Evolutionary conservation across 2,797 vertebrate genomes (phyloP), one percentile per base, ranked within the genome.

Genomic region (Onychomys arenicola): DNA sequence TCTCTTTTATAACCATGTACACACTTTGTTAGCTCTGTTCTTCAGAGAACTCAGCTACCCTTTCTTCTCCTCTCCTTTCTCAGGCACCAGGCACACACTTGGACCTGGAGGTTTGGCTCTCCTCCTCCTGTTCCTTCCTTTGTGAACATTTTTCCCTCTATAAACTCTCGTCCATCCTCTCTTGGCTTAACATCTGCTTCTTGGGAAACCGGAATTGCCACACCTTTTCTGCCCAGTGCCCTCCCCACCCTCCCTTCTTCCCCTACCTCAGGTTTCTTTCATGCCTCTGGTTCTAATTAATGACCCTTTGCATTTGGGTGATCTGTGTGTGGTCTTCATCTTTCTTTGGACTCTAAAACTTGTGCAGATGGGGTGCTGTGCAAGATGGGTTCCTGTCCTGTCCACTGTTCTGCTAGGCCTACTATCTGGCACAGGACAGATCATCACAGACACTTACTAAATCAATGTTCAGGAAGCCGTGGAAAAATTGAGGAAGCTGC

Each of bases 1-100:
- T 25, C 63, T 52, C 23, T 46, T 52, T 55, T 14, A 40, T 80
- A 37, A 52, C 6, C 19, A 32, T 2, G n/a, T 13, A 65, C 32
- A 19, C 7, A 52, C 27, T 1, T n/a, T 37, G 27, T 52, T 80
- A 52, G 75, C 10, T 78, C 23, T 21, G 23, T 19, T 65, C 89
- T 67, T 19, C 49, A 80, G 76, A 29, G n/a, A 49, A 34, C 55
- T 19, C 5, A 8, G 8, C 59, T 78, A 5, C 5, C 3, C n/a
- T 77, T 63, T 65, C 67, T n/a, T 87, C 76, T 27, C 65, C 7
- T 57, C 6, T 61, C 61, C 69, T 96, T 75, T 37, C 37, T 4
- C 0, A 1, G 52, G 63, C 3, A 40, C 25, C 80, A 29, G 80
- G 69, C 46, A 43, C 0, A 0, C 9, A 5, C 32, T 10, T 7